Base-by-base conservation (phyloP, 2,888 invertebrate species). In the Ctenicera cuprea region DNA sequence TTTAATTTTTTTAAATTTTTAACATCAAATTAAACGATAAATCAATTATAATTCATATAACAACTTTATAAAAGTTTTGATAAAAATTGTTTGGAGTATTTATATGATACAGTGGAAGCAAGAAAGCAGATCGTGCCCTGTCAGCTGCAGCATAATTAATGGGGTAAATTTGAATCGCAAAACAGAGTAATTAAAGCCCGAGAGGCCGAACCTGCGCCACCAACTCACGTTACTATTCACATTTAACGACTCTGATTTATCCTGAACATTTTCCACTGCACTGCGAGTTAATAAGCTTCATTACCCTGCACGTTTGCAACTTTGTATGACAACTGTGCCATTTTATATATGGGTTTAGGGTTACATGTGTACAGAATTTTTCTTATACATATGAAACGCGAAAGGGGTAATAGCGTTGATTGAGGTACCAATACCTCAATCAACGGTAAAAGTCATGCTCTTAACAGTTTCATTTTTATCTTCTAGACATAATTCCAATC, bases 131-230 rank as follows among this genome's bases (percentile, higher is more conserved):
- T 65, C 33, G 59, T 64, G 52, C 65, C 59, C 41, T 73, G 73
- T 73, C 73, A 73, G 66, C 62, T 74, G 74, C 74, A 74, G 74
- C 37, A 69, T 74, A 74, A 74, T 74, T 71, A 71, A 74, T 71
- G 63, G 69, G 54, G 61, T 52, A 67, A 73, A 74, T 74, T 71
- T 74, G 71, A 74, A 74, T 74, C 66, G 62, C 74, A 74, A 74
- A 74, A 74, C 74, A 71, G 59, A 59, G 71, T 70, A 70, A 71
- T 74, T 74, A 74, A 67, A 74, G 74, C 66, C 65, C 50, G 66
- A 74, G 69, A 64, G 73, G 50, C 65, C 57, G 54, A 74, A 71
- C 66, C 65, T 70, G 66, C 69, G 62, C 66, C 69, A 65, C 69
- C 69, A 67, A 71, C 67, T 68, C 54, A 66, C 66, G 74, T 71